Evolutionary conservation across 2,888 invertebrate genomes (phyloP).

Genomic region (Drosophila borealis): DNA sequence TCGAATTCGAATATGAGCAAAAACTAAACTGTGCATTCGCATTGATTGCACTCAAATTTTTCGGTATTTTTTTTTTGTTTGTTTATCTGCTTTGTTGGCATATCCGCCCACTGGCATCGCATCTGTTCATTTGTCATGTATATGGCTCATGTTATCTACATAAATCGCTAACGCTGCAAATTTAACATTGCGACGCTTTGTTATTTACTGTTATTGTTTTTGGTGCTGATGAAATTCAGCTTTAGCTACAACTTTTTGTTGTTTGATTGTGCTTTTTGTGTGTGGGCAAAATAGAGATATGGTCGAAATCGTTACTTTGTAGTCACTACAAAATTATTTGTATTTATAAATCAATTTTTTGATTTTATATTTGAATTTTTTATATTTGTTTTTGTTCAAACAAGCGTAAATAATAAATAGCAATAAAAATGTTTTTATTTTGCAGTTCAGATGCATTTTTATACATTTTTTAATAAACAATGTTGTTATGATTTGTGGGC

Average conservation of each 20-base stretch:
- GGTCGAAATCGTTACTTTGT: neutral
- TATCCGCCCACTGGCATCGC: constrained; percentile 18
- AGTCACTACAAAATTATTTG: neutral
- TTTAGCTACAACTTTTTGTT: constrained; percentile 1
- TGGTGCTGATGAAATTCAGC: constrained; percentile 41
- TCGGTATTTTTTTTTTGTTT: neutral
- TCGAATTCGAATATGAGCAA: constrained; percentile 33
- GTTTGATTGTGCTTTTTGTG: constrained; percentile 16
- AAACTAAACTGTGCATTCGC: constrained; percentile 20
- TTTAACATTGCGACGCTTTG: constrained; percentile 2
- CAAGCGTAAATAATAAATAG: too few relatives aligned
- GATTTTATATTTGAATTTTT: too few relatives aligned
- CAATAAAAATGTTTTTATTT: too few relatives aligned
- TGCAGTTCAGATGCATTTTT: too few relatives aligned
- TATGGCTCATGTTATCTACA: constrained; percentile 18
- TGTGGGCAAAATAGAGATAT: constrained; percentile 7
- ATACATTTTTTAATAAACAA: too few relatives aligned
- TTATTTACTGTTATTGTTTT: constrained; percentile 5
- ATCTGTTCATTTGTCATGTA: constrained; percentile 3
- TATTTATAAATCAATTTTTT: too few relatives aligned
- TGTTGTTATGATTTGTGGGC: too few relatives aligned
- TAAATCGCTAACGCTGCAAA: constrained; percentile 18
- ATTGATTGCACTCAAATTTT: neutral
- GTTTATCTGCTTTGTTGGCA: neutral
- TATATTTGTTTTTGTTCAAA: too few relatives aligned